Percentiles rank a stretch among this genome's conserved stretches.
Conservation (phyloP, 2,888 invertebrate species). For the Protula sp. region DNA sequence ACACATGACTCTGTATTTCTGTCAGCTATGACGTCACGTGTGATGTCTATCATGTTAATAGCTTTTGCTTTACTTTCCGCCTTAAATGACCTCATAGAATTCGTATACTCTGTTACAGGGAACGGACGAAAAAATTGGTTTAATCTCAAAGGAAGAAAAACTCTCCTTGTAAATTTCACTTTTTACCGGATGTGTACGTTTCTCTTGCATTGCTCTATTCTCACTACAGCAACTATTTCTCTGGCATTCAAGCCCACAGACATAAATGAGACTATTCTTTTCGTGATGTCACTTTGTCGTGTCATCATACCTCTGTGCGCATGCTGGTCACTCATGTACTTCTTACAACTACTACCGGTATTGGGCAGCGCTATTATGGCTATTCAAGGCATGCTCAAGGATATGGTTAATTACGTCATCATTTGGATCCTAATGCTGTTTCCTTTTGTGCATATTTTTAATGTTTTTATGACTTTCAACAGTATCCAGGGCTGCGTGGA, state of each 20-base stretch:
- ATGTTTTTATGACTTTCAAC: constrained; percentile 2
- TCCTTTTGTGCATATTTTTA: constrained; percentile 8
- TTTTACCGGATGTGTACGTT: not conserved
- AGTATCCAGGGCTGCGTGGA: constrained; percentile 4
- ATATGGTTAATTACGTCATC: constrained; percentile 10
- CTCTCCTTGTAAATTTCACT: not conserved
- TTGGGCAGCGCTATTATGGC: constrained; percentile 13
- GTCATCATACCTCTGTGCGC: not conserved
- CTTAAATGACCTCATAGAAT: not conserved
- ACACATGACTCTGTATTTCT: not conserved
- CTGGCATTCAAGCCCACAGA: too few relatives aligned
- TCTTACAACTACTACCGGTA: constrained; percentile 14
- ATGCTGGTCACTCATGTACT: constrained; percentile 13
- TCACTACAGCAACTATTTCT: not conserved
- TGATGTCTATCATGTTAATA: too few relatives aligned
- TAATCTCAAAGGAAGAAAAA: too few relatives aligned
- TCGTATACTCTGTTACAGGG: not conserved
- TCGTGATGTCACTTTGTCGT: not conserved
- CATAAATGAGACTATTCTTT: not conserved
- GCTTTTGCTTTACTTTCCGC: too few relatives aligned
- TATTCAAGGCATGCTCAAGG: constrained; percentile 11
- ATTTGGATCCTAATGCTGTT: constrained; percentile 7
- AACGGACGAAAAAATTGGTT: too few relatives aligned
- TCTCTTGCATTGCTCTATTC: not conserved
- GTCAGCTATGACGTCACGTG: not conserved